Evolutionary conservation across 2,113 vertebrate species (phyloP).

Genomic region (Eretmochelys imbricata): DNA sequence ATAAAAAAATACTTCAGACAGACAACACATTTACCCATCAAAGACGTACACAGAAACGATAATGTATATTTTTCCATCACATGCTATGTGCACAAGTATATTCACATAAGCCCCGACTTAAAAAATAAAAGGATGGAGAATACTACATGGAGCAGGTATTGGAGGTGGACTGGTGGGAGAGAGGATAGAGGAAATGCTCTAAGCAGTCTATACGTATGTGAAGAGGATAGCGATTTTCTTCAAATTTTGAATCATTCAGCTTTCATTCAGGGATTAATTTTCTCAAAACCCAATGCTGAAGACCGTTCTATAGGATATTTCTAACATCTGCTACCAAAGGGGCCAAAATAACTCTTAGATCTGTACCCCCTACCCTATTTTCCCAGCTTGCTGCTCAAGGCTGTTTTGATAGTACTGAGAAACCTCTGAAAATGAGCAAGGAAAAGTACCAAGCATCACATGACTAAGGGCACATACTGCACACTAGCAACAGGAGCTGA

Average conservation of each 20-base stretch:
- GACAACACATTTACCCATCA: background rate
- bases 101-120: background rate
- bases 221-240: background rate
- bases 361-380: background rate
- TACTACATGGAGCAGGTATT: fast-evolving
- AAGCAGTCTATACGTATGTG: background rate
- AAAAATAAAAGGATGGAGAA: background rate
- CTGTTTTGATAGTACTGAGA: background rate
- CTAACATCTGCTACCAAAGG: background rate
- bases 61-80: background rate
- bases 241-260: background rate
- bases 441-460: background rate
- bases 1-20: fast-evolving
- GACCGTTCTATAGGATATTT: background rate
- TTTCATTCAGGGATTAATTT: background rate
- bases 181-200: background rate
- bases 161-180: background rate
- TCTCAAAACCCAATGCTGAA: background rate
- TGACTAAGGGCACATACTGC: background rate
- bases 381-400: background rate
- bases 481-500: background rate
- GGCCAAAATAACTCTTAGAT: background rate
- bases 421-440: background rate
- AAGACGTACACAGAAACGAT: fast-evolving
- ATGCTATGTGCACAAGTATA: fast-evolving